Base-by-base conservation (phyloP, 1,140 invertebrate species). In the Pissodes strobi region DNA sequence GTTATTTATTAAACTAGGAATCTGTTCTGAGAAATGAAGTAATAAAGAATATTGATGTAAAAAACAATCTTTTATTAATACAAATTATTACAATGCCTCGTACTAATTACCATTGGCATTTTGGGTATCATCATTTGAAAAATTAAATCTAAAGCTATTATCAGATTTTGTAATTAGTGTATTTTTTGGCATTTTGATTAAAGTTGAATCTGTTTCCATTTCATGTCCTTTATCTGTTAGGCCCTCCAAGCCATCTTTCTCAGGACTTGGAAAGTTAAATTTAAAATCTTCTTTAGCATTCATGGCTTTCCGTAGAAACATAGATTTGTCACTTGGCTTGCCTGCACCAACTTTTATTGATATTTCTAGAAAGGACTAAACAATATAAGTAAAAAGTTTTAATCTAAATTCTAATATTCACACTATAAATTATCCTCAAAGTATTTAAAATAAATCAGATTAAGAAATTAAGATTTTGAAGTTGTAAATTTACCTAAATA, bases 111-210 rank as follows among this genome's bases (percentile, higher is more conserved):
- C 23, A 23, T 12, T 45, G 21, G 27, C 6, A 48, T 48, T 18
- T 18, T 34, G 12, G 38, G 23, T 46, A 15, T 51, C n/a, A 9
- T 57, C 48, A 62, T 38, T 43, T 30, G n/a, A 21, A 76, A 85
- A 85, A 73, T 84, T 83, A 73, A 85, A 86, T 67, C 77, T 80
- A 71, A 86, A 85, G 9, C 66, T 71, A 74, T 72, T 75, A 62
- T 76, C 75, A 46, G 71, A 73, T 22, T 55, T 62, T 41, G 49
- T 49, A 72, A 75, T 68, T 65, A 69, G n/a, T n/a, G n/a, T n/a
- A n/a, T n/a, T n/a, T n/a, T n/a, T n/a, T n/a, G n/a, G n/a, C n/a
- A 55, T 61, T 41, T 27, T 15, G 22, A 5, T 9, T 18, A n/a
- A n/a, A n/a, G n/a, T n/a, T n/a, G n/a, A n/a, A n/a, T n/a, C 46